A percentile compares a stretch with the other conserved stretches of the same genome.
Evolutionary conservation across 2,113 vertebrate species (phyloP).

Genomic region (Garra rufa): DNA sequence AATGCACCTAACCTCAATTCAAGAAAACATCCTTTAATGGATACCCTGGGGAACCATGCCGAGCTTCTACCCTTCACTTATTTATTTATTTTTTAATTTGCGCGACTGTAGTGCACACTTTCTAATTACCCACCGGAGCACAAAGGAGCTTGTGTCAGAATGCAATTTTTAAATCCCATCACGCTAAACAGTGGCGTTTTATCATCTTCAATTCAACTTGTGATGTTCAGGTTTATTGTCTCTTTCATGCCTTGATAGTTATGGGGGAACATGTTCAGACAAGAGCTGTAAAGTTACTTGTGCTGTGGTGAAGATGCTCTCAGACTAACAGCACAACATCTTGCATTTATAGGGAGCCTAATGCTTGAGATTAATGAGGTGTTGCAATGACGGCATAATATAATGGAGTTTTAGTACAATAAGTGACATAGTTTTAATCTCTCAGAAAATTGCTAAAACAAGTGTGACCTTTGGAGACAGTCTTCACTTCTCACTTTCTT

Average conservation of each 20-base stretch:
- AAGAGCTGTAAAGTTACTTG: constrained; percentile 13
- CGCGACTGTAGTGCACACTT: constrained; percentile 73
- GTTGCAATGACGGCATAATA: constrained; percentile 43
- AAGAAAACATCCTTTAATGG: constrained; percentile 84
- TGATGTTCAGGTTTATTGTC: constrained; percentile 50
- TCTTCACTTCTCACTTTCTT: constrained; percentile 29
- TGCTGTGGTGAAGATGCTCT: constrained; percentile 23
- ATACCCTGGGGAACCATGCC: constrained; percentile 72
- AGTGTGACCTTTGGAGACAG: constrained; percentile 18
- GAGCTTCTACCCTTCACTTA: constrained; percentile 66
- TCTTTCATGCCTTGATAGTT: constrained; percentile 56
- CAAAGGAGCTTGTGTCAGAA: constrained; percentile 71
- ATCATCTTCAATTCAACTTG: constrained; percentile 66
- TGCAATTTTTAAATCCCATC: constrained; percentile 69
- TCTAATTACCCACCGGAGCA: constrained; percentile 82
- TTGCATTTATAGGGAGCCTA: constrained; percentile 38
- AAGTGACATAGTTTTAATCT: constrained; percentile 47
- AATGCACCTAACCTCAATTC: constrained; percentile 83
- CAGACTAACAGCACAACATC: constrained; percentile 36
- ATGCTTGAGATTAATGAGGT: constrained; percentile 50
- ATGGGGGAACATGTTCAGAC: constrained; percentile 28
- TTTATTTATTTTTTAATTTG: constrained; percentile 75
- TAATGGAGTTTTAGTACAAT: constrained; percentile 51
- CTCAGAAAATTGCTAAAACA: constrained; percentile 41
- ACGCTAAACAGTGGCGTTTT: constrained; percentile 69